phyloP scores from a whole-genome alignment of 2,888 invertebrate species.

The Coelopa pilipes region DNA sequence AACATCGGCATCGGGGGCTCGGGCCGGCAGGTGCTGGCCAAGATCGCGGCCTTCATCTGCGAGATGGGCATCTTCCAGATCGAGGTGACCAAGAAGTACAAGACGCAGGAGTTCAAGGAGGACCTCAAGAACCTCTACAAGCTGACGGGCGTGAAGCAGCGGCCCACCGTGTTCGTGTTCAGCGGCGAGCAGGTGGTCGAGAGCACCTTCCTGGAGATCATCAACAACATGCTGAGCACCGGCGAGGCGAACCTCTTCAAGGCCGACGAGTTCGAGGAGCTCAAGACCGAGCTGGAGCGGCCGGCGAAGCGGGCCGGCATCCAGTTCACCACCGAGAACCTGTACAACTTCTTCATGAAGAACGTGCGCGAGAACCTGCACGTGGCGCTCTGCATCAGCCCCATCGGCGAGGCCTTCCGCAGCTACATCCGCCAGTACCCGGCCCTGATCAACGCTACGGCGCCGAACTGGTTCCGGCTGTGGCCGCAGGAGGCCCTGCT shows the following conservation, averaged over 20 bases:
- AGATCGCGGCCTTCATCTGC: constrained; percentile 82
- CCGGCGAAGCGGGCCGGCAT: constrained; percentile 63
- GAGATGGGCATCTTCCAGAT: constrained; percentile 83
- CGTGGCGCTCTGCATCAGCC: constrained; percentile 87
- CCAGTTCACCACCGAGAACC: constrained; percentile 74
- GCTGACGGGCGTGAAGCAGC: constrained; percentile 79
- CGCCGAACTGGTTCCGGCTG: constrained; percentile 90
- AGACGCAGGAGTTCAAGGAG: constrained; percentile 80
- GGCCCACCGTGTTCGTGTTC: constrained; percentile 83
- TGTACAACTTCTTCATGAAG: constrained; percentile 81
- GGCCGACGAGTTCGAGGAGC: constrained; percentile 86
- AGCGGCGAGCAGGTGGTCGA: constrained; percentile 87
- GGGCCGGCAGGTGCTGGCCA: constrained; percentile 83
- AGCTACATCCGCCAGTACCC: constrained; percentile 89
- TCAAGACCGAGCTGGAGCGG: constrained; percentile 57
- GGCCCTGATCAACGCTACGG: constrained; percentile 85
- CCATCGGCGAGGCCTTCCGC: constrained; percentile 84
- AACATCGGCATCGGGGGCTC: constrained; percentile 89
- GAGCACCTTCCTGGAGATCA: constrained; percentile 86
- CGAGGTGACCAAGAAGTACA: constrained; percentile 82
- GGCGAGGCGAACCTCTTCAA: constrained; percentile 92
- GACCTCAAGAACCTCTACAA: constrained; percentile 83
- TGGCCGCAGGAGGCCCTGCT: constrained; percentile 90
- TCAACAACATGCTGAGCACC: constrained; percentile 88
- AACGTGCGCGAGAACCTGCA: constrained; percentile 81